phyloP scores from a whole-genome alignment of 2,113 vertebrate species.

The Microtus pennsylvanicus region DNA sequence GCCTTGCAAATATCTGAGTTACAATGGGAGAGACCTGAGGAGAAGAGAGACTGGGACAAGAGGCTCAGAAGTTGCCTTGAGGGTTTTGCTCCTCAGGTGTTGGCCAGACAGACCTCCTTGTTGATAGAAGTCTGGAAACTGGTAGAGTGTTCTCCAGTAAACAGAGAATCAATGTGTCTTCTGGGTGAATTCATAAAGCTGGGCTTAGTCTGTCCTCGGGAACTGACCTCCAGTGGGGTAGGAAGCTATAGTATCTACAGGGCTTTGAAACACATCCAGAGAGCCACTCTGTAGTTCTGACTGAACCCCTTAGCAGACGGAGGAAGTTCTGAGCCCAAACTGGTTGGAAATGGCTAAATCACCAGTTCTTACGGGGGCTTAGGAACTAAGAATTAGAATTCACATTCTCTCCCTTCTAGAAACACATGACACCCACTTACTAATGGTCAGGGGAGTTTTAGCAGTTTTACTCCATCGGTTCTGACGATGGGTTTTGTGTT shows the following conservation, averaged over 20 bases:
- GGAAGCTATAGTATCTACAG: background rate
- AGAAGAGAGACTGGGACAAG: background rate
- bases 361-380: accelerated
- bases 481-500: background rate
- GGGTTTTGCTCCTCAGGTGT: background rate
- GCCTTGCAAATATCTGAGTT: no score
- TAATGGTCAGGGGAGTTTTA: background rate
- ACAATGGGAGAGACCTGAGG: no score
- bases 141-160: background rate
- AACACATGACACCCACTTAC: background rate
- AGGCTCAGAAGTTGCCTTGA: accelerated
- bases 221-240: accelerated
- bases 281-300: background rate
- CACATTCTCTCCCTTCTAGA: accelerated
- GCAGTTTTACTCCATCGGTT: background rate
- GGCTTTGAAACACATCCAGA: no score
- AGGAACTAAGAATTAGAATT: background rate
- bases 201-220: accelerated
- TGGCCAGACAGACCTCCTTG: background rate
- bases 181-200: background rate
- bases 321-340: background rate
- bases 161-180: background rate
- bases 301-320: accelerated
- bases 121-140: background rate
- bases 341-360: accelerated